Percentiles rank a stretch among this genome's conserved stretches.
phyloP scores from a whole-genome alignment of 2,888 invertebrate genomes.

The Eudemis profundana region DNA sequence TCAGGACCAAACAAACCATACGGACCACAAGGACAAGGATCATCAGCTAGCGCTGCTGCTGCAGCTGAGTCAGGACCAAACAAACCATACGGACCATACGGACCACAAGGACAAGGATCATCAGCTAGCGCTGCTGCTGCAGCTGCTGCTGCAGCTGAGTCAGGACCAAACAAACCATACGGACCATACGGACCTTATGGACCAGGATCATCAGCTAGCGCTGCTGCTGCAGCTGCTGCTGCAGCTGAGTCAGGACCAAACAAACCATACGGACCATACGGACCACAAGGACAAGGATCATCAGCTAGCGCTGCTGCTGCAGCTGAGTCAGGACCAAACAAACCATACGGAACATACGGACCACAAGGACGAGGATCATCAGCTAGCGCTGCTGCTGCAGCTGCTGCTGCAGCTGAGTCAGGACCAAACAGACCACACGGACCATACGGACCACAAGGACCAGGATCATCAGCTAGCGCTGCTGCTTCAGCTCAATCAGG shows the following conservation, averaged over 20 bases:
- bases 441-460: constrained; percentile 18
- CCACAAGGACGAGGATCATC: constrained; percentile 23
- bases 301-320: constrained; percentile 40
- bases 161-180: constrained; percentile 18
- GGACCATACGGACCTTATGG: constrained; percentile 41
- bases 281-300: constrained; percentile 30
- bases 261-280: constrained; percentile 16
- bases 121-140: constrained; percentile 7
- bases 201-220: constrained; percentile 18
- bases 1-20: background rate
- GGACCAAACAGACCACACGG: constrained; percentile 3
- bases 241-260: background rate
- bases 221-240: background rate
- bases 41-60: no score
- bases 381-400: constrained; percentile 34
- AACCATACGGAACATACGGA: constrained; percentile 2
- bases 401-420: no score
- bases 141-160: background rate
- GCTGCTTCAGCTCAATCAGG: background rate
- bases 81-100: constrained; percentile 3
- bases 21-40: no score
- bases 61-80: no score
- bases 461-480: constrained; percentile 14
- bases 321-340: constrained; percentile 39
- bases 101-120: constrained; percentile 26